phyloP scores from a whole-genome alignment of 2,797 vertebrate species.

The Schizopygopsis pylzovi region DNA sequence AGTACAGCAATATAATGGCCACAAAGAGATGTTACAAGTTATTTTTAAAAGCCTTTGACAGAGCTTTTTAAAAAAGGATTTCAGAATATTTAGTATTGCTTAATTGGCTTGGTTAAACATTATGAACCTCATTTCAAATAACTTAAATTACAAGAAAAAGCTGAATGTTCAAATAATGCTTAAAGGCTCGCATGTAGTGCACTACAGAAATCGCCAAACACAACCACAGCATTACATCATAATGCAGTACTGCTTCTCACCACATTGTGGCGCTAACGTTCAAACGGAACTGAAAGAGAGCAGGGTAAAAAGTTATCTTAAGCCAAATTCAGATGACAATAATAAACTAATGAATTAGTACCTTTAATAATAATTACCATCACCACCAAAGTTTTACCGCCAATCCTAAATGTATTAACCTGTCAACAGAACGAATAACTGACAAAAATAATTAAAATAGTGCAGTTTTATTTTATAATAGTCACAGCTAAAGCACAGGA shows the following conservation, averaged over 20 bases:
- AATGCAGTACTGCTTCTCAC: conserved; percentile 23
- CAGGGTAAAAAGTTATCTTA: not conserved
- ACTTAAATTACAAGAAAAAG: not conserved
- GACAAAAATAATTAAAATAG: conserved; percentile 42
- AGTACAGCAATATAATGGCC: not conserved
- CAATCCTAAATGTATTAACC: not conserved
- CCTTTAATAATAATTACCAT: not conserved
- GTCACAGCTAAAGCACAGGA: conserved; percentile 66
- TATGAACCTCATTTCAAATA: not conserved
- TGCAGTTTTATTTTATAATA: conserved; percentile 66
- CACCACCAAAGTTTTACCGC: not conserved
- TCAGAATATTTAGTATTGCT: not conserved
- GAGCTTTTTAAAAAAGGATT: not conserved
- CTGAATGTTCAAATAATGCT: not conserved
- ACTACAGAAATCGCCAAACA: not conserved
- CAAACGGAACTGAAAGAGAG: not conserved
- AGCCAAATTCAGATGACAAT: not conserved
- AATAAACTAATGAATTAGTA: not conserved
- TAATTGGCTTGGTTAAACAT: not conserved
- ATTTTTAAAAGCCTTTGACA: conserved; percentile 9
- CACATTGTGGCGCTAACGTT: conserved; percentile 41
- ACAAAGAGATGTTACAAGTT: not conserved
- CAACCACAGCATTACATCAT: conserved; percentile 32
- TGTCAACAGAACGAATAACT: not conserved
- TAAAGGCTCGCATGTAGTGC: not conserved